Percentiles rank a stretch among this genome's conserved stretches.
These are phyloP conservation scores for Macrosoma leucophasiata DNA, from an alignment of 2,888 invertebrate species.

Conservation along the genomic window DNA sequence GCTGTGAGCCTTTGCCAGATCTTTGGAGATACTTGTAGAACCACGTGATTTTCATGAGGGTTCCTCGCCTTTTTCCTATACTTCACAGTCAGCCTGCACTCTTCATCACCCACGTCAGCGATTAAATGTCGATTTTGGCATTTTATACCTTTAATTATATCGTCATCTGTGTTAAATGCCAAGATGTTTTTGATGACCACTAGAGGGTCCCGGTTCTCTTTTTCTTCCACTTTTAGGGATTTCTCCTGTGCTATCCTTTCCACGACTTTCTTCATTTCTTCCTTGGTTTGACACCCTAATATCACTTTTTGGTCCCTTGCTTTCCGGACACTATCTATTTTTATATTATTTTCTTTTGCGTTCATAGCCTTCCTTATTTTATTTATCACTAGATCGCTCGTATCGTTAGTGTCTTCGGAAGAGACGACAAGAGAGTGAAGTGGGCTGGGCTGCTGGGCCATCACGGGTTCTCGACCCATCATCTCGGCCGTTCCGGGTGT, in stretches of 20 bases:
- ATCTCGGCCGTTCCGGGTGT: too few species aligned
- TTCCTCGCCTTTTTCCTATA: constrained; percentile 14
- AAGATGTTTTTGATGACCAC: constrained; percentile 3
- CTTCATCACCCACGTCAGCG: background rate
- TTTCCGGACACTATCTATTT: background rate
- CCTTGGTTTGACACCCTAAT: background rate
- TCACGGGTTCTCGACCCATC: too few species aligned
- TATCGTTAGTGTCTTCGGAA: background rate
- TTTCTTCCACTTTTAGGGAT: background rate
- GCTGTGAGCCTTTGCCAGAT: constrained; percentile 3
- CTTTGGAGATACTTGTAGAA: constrained; percentile 13
- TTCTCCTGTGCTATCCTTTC: background rate
- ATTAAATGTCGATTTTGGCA: constrained; percentile 6
- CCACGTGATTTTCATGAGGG: constrained; percentile 10
- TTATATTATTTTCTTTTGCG: background rate
- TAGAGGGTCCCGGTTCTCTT: constrained; percentile 7
- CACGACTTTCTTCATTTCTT: background rate
- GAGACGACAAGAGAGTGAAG: background rate
- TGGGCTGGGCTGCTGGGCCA: too few species aligned
- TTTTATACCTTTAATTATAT: constrained; percentile 11
- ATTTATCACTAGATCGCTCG: background rate
- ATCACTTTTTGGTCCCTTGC: background rate
- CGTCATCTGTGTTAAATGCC: constrained; percentile 12
- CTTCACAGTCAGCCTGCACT: background rate
- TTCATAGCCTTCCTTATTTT: background rate